These are phyloP conservation scores for Olivierus martensii DNA, from an alignment of 1,140 invertebrate genomes.

Conservation along the genomic window DNA sequence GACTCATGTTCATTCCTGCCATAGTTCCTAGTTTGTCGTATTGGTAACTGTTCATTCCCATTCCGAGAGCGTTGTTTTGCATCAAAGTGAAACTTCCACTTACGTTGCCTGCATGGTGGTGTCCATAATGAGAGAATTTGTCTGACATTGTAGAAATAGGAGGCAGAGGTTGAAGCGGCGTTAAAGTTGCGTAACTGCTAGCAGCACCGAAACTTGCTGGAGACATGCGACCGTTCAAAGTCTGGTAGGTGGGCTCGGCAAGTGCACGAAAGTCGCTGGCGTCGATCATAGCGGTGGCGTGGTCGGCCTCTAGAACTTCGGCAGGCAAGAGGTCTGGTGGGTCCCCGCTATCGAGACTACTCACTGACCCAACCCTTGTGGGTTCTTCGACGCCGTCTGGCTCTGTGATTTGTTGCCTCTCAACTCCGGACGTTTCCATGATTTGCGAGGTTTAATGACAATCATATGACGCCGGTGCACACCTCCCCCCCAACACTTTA, in stretches of 20 bases:
- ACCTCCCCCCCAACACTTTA: too few species aligned
- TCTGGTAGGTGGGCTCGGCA: constrained; percentile 20
- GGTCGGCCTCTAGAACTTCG: background rate
- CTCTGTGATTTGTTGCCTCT: too few species aligned
- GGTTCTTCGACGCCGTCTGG: too few species aligned
- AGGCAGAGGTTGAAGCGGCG: constrained; percentile 58
- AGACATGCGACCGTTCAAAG: constrained; percentile 22
- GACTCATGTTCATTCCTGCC: constrained; percentile 38
- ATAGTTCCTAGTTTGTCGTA: constrained; percentile 43
- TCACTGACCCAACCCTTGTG: background rate
- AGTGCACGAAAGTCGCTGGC: constrained; percentile 24
- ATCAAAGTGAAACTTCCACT: constrained; percentile 69
- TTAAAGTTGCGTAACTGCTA: constrained; percentile 78
- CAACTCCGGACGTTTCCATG: too few species aligned
- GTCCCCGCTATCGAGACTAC: background rate
- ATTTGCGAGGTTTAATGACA: too few species aligned
- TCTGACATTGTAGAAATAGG: constrained; percentile 98
- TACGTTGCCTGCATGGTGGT: constrained; percentile 36
- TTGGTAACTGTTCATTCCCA: constrained; percentile 15
- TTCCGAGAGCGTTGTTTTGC: constrained; percentile 56
- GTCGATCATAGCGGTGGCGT: constrained; percentile 21
- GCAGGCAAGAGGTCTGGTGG: background rate
- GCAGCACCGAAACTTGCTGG: constrained; percentile 23
- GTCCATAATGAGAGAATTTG: constrained; percentile 35
- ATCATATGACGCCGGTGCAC: too few species aligned